Conservation (phyloP, 1,140 invertebrate genomes). For the Stenopsyche tienmushanensis region DNA sequence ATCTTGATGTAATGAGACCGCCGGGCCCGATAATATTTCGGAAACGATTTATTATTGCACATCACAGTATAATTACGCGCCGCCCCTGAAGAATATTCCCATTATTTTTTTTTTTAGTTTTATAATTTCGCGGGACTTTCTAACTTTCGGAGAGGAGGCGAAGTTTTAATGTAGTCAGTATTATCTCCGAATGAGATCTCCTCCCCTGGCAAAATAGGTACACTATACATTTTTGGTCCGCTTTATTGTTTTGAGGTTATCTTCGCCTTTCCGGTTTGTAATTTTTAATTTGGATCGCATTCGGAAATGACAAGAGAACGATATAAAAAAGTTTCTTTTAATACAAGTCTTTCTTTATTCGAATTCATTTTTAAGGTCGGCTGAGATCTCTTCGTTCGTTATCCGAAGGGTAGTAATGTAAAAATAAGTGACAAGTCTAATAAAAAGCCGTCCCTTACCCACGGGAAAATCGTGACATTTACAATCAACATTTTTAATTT, state of each 20-base stretch:
- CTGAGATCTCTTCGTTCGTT: too few relatives aligned
- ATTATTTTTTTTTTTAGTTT: constrained; percentile 17
- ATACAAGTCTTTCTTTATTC: too few relatives aligned
- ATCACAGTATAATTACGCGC: constrained; percentile 40
- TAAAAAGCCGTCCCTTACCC: too few relatives aligned
- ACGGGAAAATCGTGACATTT: too few relatives aligned
- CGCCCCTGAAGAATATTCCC: constrained; percentile 15
- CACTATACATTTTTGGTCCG: constrained; percentile 13
- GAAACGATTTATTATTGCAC: constrained; percentile 42
- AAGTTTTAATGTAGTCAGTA: constrained; percentile 34
- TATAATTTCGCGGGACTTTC: not conserved
- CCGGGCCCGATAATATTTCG: constrained; percentile 41
- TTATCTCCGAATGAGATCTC: constrained; percentile 29
- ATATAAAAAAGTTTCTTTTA: too few relatives aligned
- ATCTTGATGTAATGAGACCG: constrained; percentile 41
- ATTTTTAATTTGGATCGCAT: not conserved
- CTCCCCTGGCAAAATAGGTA: not conserved
- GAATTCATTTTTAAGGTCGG: too few relatives aligned
- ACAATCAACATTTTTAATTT: too few relatives aligned
- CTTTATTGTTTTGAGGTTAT: constrained; percentile 14
- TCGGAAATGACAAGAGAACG: too few relatives aligned
- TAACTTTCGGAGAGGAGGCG: not conserved
- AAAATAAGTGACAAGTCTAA: too few relatives aligned
- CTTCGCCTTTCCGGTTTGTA: constrained; percentile 8
- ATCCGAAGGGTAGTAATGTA: too few relatives aligned